These are phyloP conservation scores for Ostrea edulis DNA, from an alignment of 1,140 invertebrate species.

Conservation along the genomic window DNA sequence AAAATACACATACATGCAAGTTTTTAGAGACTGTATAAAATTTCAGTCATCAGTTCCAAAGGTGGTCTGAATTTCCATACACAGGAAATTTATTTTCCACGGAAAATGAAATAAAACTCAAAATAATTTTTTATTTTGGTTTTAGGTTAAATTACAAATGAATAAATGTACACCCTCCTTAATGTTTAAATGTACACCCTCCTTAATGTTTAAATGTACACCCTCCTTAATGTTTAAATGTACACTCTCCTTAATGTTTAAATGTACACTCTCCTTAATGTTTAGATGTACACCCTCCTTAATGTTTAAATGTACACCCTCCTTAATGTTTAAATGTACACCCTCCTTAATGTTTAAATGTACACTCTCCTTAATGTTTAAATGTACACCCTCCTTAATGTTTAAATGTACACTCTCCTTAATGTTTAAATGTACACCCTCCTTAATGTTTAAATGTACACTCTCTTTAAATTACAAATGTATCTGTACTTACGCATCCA, in stretches of 20 bases:
- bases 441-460: neutral
- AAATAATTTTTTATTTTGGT: neutral
- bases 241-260: neutral
- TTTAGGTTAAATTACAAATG: neutral
- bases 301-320: conserved; percentile 84
- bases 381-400: neutral
- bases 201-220: conserved; percentile 70
- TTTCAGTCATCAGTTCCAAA: neutral
- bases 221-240: conserved; percentile 86
- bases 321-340: conserved; percentile 81
- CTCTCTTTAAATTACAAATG: neutral
- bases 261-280: too few species aligned
- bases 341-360: neutral
- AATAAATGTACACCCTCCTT: too few species aligned
- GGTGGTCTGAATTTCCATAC: neutral
- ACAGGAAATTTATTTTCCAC: neutral
- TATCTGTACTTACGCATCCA: conserved; percentile 87
- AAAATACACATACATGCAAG: neutral
- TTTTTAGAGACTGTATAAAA: neutral
- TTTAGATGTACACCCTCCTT: neutral
- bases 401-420: neutral
- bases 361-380: too few species aligned
- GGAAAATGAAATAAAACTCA: neutral
- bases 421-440: neutral
- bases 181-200: neutral